Evolutionary conservation across 2,797 vertebrate genomes (phyloP), one percentile per base, ranked within the genome.

Genomic region (Xiphophorus birchmanni): DNA sequence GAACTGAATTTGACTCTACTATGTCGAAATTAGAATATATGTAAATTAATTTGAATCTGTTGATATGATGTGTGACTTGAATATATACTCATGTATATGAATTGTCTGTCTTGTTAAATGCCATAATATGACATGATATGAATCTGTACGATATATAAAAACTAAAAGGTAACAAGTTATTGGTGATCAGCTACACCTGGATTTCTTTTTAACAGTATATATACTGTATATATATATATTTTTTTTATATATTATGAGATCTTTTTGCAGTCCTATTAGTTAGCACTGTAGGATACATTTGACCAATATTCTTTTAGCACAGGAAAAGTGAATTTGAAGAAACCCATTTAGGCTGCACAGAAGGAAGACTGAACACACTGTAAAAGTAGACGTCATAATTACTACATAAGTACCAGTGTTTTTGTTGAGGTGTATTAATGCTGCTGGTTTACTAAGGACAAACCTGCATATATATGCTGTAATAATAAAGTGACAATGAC

Each of bases 401-500:
- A 37, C 26, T 42, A 45, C 18, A 58, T 21, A 10, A 32, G 37
- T 44, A 2, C 45, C 45, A 37, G 29, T 13, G 65, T 48, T 48
- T 21, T 60, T 32, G 29, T n/a, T 65, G 32, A 65, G 17, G 35
- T 37, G 32, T 9, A 37, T 65, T 65, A 54, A 50, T 74, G 54
- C 44, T 75, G 5, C 35, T 67, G 32, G n/a, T 89, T 81, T 76
- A 69, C 26, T 48, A 50, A 50, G 73, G 52, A 78, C 21, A 21
- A 56, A 77, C 80, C 50, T 82, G 37, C 79, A 75, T 77, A 65
- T 58, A 79, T 82, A 32, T 74, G 73, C 48, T 74, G 47, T 47
- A 82, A 78, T 67, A 82, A 58, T 82, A 65, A 85, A 73, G 75
- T 67, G 11, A 79, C 60, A 50, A 44, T 12, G 18, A 75, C n/a